Evolutionary conservation across 2,113 vertebrate genomes (phyloP), one percentile per base, ranked within the genome.

Genomic region (Neotragus moschatus): DNA sequence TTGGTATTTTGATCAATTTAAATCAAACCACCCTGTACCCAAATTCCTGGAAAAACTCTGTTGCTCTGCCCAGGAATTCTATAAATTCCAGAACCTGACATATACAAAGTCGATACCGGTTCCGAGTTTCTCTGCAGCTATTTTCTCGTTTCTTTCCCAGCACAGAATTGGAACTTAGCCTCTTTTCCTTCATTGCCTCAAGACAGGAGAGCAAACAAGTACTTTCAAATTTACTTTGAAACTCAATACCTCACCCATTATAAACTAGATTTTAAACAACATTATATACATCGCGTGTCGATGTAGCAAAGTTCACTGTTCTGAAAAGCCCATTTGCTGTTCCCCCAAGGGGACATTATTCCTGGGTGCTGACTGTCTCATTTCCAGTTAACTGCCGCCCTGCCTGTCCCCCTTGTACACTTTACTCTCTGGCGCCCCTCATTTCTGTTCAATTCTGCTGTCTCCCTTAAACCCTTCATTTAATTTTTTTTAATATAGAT

Each of bases 191-290:
- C 17, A 56, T 89, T 81, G n/a, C 16, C 28, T 91, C 81, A 61
- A 82, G 39, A 70, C 8, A 73, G 30, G 55, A 66, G 28, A 82
- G 55, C 8, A 94, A 81, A 88, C 33, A 60, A 56, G 36, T 92
- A 11, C 21, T 90, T 92, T 91, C 5, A 36, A 75, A 84, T 39
- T 56, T 45, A 17, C 58, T 94, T 92, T 79, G 26, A 95, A 94
- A 79, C 30, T 3, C 33, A 86, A 49, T 51, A 15, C 16, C 23
- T 28, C 23, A 47, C 30, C 8, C 23, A 56, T 77, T 93, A 28
- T 63, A 45, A 84, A 56, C 3, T 45, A 55, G 21, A n/a, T 77
- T 88, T 30, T 25, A 26, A 47, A 6, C 12, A 82, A 1, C 23
- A 39, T 55, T 61, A 39, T 33, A 6, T 13, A 1, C 25, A 36